These are phyloP conservation scores for Eulemur macaco DNA, from an alignment of 2,113 vertebrate genomes.

Conservation along the genomic window DNA sequence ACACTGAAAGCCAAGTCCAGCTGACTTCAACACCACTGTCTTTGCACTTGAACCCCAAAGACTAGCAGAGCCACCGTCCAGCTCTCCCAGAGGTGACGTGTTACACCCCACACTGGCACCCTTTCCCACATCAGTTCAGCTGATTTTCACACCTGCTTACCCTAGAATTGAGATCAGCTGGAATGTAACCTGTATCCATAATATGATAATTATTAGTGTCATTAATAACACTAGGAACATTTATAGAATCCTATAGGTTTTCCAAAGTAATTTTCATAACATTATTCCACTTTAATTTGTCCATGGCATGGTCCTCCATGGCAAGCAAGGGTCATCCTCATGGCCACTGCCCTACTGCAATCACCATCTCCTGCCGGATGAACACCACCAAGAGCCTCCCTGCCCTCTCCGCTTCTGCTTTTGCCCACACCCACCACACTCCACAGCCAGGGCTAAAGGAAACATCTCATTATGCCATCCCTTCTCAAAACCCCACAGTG, in stretches of 20 bases:
- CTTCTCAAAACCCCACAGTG: neutral
- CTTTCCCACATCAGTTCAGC: neutral
- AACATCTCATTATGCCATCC: neutral
- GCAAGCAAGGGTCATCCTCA: neutral
- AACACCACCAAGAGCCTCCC: neutral
- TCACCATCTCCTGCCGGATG: neutral
- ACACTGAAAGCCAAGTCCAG: neutral
- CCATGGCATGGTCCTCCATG: neutral
- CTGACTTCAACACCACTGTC: neutral
- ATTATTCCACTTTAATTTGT: neutral
- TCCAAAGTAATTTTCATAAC: neutral
- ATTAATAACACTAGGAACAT: neutral
- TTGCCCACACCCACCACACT: neutral
- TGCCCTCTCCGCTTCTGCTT: neutral
- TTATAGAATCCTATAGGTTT: neutral
- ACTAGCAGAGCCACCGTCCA: neutral
- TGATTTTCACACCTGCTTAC: neutral
- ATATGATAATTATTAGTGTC: neutral
- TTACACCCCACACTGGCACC: neutral
- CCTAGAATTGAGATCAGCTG: neutral
- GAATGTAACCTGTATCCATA: neutral
- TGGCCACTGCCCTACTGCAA: neutral
- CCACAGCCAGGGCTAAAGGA: neutral
- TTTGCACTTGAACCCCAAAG: neutral
- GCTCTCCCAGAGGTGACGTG: neutral